A percentile compares a stretch with the other conserved stretches of the same genome.
Conservation (phyloP, 2,888 invertebrate species). For the Bugulina stolonifera region DNA sequence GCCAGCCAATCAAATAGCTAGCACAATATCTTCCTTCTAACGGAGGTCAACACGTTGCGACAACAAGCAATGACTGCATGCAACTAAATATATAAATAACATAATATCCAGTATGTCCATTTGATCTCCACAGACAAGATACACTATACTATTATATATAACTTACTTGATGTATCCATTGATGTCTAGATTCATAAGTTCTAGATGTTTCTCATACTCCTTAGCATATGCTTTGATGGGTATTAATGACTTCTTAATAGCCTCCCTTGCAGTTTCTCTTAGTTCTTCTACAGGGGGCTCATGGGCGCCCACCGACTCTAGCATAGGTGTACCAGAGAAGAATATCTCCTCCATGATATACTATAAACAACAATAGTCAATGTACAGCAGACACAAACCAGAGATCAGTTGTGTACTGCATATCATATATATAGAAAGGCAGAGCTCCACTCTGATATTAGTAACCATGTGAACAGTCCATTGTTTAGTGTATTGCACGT, state of each 20-base stretch:
- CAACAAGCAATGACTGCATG: no score
- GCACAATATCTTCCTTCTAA: background rate
- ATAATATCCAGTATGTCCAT: no score
- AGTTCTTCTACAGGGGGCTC: conserved; percentile 61
- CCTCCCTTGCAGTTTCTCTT: conserved; percentile 60
- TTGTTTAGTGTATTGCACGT: no score
- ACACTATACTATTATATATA: no score
- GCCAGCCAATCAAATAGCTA: no score
- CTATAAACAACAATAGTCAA: conserved; percentile 49
- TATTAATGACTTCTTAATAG: conserved; percentile 64
- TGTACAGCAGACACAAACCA: background rate
- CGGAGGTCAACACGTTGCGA: background rate
- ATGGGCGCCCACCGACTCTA: conserved; percentile 67
- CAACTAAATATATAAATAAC: no score
- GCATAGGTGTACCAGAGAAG: conserved; percentile 67
- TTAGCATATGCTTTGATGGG: conserved; percentile 69
- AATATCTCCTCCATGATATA: conserved; percentile 66
- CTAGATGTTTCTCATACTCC: conserved; percentile 63
- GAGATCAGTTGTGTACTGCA: no score
- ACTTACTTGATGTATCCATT: conserved; percentile 66
- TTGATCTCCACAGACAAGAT: no score
- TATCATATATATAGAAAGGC: no score
- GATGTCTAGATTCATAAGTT: conserved; percentile 62
- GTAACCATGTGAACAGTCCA: no score
- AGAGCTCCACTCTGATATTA: background rate